These are phyloP conservation scores for Belonocnema kinseyi DNA, from an alignment of 1,140 invertebrate species.

Conservation along the genomic window DNA sequence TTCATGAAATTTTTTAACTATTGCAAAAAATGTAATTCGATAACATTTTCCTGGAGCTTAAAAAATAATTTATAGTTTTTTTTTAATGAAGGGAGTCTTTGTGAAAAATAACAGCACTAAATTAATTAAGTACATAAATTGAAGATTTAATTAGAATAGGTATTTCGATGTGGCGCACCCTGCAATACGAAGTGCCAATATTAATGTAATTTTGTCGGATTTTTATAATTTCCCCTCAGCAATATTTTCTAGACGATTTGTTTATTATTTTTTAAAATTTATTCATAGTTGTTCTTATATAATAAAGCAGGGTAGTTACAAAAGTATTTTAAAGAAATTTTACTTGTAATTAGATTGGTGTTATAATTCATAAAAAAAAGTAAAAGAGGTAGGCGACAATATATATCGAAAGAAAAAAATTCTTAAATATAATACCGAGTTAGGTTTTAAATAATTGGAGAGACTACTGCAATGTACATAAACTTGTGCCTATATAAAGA, in stretches of 20 bases:
- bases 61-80: neutral
- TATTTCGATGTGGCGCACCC: neutral
- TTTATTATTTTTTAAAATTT: neutral
- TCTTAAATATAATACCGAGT: neutral
- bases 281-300: slow-evolving; percentile 4
- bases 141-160: slow-evolving; percentile 10
- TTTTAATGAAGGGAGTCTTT: slow-evolving; percentile 19
- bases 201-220: neutral
- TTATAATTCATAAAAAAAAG: neutral
- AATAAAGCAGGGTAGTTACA: slow-evolving; percentile 36
- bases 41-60: neutral
- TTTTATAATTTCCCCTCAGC: neutral
- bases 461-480: slow-evolving; percentile 49
- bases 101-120: neutral
- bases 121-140: neutral
- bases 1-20: slow-evolving; percentile 2
- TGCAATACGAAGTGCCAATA: slow-evolving; percentile 24
- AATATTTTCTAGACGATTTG: neutral
- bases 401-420: slow-evolving; percentile 16
- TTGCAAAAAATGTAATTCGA: too few relatives aligned
- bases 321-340: slow-evolving; percentile 45
- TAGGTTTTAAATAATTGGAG: slow-evolving; percentile 10
- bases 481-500: slow-evolving; percentile 56
- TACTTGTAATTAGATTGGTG: slow-evolving; percentile 8
- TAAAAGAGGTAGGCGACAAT: neutral